Conservation (phyloP, 2,888 invertebrate species). For the Creontiades dilutus region DNA sequence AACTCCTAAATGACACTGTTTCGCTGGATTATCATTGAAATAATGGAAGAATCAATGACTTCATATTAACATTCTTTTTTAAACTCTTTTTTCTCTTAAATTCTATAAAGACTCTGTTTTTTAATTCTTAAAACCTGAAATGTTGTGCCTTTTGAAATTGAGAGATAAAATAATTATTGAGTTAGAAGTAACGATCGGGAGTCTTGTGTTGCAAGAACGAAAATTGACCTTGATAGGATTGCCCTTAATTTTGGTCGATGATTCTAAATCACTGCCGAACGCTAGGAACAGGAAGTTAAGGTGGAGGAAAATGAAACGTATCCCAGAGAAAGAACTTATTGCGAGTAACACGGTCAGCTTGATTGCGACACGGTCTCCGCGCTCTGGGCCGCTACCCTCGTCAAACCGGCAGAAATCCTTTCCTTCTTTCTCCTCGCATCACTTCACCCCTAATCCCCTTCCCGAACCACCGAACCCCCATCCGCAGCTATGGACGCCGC, state of each 20-base stretch:
- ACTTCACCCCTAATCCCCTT: slow-evolving; percentile 31
- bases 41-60: too few relatives aligned
- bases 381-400: not conserved
- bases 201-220: too few relatives aligned
- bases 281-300: not conserved
- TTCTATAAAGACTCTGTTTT: too few relatives aligned
- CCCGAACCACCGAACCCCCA: not conserved
- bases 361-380: slow-evolving; percentile 19
- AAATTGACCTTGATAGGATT: too few relatives aligned
- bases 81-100: too few relatives aligned
- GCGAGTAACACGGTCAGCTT: slow-evolving; percentile 33
- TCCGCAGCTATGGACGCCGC: not conserved
- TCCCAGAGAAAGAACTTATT: slow-evolving; percentile 33
- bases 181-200: too few relatives aligned
- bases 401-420: slow-evolving; percentile 28
- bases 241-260: not conserved
- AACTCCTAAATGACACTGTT: too few relatives aligned
- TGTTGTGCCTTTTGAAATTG: too few relatives aligned
- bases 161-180: too few relatives aligned
- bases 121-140: too few relatives aligned
- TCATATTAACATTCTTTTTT: too few relatives aligned
- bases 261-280: not conserved
- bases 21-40: too few relatives aligned
- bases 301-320: slow-evolving; percentile 30
- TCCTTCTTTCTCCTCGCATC: slow-evolving; percentile 19